Percentiles rank a stretch among this genome's conserved stretches.
These are phyloP conservation scores for Drosophila borealis DNA, from an alignment of 2,888 invertebrate species.

Conservation along the genomic window DNA sequence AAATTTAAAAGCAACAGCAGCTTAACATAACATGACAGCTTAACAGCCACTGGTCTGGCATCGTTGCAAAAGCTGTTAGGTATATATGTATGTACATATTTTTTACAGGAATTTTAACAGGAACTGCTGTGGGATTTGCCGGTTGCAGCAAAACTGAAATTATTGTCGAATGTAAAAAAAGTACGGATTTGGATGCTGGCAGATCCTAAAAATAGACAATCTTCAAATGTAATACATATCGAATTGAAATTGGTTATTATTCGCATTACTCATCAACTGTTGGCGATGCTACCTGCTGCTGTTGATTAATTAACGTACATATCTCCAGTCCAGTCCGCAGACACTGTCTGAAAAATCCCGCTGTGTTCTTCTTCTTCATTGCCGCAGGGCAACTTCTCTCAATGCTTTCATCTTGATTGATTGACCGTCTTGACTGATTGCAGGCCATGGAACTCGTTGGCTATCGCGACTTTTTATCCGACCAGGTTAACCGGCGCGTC, in stretches of 20 bases:
- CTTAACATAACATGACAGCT: neutral
- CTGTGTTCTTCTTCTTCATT: constrained; percentile 29
- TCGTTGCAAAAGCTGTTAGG: neutral
- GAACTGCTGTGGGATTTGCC: too few relatives aligned
- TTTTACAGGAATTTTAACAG: too few relatives aligned
- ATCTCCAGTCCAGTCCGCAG: constrained; percentile 1
- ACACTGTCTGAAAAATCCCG: constrained; percentile 33
- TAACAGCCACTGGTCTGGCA: neutral
- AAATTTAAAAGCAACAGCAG: neutral
- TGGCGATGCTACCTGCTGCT: constrained; percentile 29
- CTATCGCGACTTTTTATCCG: neutral
- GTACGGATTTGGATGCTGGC: constrained; percentile 3
- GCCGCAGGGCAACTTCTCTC: constrained; percentile 18
- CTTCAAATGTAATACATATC: constrained; percentile 1
- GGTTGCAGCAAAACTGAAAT: too few relatives aligned
- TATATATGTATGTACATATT: too few relatives aligned
- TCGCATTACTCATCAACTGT: constrained; percentile 24
- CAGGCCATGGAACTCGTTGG: constrained; percentile 50
- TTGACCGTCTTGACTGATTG: constrained; percentile 42
- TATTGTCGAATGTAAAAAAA: neutral
- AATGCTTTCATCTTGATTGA: constrained; percentile 52
- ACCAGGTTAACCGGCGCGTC: constrained; percentile 30
- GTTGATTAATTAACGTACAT: constrained; percentile 57
- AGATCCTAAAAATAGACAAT: constrained; percentile 1
- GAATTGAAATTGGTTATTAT: constrained; percentile 6